Conservation (phyloP, 2,888 invertebrate genomes). For the Pristionchus entomophagus region DNA sequence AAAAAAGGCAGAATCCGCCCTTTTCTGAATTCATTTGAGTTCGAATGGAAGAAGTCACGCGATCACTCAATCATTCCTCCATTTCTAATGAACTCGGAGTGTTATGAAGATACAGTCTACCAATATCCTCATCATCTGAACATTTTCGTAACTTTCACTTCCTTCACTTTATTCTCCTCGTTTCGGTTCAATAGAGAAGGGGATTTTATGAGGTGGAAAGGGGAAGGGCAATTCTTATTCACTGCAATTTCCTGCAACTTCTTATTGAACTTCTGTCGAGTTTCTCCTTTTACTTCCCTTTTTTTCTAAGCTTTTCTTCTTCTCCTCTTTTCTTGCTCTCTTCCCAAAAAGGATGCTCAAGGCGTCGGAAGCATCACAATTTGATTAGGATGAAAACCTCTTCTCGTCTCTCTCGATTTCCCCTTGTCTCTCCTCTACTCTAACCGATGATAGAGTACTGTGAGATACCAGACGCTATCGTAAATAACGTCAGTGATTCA, state of each 20-base stretch:
- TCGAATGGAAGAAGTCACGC: neutral
- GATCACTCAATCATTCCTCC: neutral
- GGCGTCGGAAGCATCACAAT: neutral
- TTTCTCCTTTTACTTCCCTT: neutral
- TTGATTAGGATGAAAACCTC: constrained; percentile 15
- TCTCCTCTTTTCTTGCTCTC: neutral
- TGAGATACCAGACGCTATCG: neutral
- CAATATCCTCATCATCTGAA: neutral
- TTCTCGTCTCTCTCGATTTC: constrained; percentile 5
- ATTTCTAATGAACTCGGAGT: neutral
- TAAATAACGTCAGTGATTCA: constrained; percentile 43
- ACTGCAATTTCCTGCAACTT: constrained; percentile 4
- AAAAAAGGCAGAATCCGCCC: neutral
- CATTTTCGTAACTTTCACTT: neutral
- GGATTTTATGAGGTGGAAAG: constrained; percentile 30
- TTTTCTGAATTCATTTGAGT: neutral
- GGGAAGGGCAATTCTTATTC: constrained; percentile 3
- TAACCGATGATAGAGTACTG: neutral
- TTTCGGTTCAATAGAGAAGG: neutral
- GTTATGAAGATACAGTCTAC: neutral
- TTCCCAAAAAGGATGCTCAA: neutral
- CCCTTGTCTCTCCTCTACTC: constrained; percentile 13
- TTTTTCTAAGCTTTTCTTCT: neutral
- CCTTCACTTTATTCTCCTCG: neutral
- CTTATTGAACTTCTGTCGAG: neutral